phyloP scores from a whole-genome alignment of 2,113 vertebrate species.

The Thermophis baileyi region DNA sequence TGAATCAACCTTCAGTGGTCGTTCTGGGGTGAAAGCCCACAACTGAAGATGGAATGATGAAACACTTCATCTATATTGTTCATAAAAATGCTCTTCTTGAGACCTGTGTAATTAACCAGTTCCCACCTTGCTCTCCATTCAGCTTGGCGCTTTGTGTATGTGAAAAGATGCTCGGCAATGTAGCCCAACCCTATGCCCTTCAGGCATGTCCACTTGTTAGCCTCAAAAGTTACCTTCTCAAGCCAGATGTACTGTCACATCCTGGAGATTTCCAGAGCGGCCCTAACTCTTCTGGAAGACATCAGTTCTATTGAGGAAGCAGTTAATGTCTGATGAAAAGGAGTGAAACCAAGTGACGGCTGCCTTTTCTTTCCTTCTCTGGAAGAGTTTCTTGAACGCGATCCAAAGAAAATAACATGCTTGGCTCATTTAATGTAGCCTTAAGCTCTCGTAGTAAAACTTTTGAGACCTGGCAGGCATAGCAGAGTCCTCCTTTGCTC shows the following conservation, averaged over 20 bases:
- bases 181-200: neutral
- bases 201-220: neutral
- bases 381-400: conserved; percentile 67
- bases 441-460: conserved; percentile 74
- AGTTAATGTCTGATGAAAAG: conserved; percentile 73
- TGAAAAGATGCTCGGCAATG: neutral
- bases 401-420: conserved; percentile 76
- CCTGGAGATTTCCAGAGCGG: neutral
- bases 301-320: conserved; percentile 51
- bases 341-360: conserved; percentile 70
- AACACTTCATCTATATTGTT: neutral
- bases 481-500: conserved; percentile 53
- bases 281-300: conserved; percentile 8
- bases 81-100: neutral
- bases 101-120: neutral
- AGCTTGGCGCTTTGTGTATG: no score
- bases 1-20: neutral
- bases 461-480: conserved; percentile 66
- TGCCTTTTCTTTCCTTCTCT: conserved; percentile 63
- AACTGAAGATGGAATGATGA: neutral
- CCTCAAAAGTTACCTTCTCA: neutral
- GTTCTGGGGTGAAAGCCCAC: neutral
- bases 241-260: conserved; percentile 11
- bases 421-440: conserved; percentile 68
- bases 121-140: neutral